Evolutionary conservation across 1,140 invertebrate genomes (phyloP), one percentile per base, ranked within the genome.

Genomic region (Arctopsyche grandis): DNA sequence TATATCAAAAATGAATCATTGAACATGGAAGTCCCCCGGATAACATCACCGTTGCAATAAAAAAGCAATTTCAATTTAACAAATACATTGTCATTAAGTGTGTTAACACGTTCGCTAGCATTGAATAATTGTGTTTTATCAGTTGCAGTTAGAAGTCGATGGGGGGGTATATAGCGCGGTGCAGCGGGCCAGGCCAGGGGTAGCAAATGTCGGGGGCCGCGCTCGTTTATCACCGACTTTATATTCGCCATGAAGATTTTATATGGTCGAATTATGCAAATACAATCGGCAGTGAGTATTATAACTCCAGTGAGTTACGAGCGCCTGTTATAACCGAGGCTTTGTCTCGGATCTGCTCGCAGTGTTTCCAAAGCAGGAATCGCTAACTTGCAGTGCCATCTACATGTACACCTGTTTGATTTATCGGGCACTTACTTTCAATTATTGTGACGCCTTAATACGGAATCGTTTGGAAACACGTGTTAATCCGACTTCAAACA

Each of bases 211-310:
- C 26, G 69, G 43, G 71, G 78, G 76, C 70, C 60, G 9, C 5
- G 56, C 46, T 56, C 81, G 81, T 82, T 82, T 82, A 82, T 82
- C 81, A 82, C 79, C 70, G 81, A 82, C 78, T 82, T 82, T 82
- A 82, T 82, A 82, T 82, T 82, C 81, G 81, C 78, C 63, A 82
- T 80, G 81, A 70, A 82, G 81, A 82, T 80, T 82, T 82, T 82
- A 82, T 82, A 82, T 82, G 81, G 81, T 80, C 79, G 81, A 82
- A 82, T 82, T 82, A 82, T 82, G 81, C 81, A 82, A 82, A 82
- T 82, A 82, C 81, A 82, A 82, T 82, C 81, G 81, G 81, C 79
- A 80, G 75, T 80, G 81, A 82, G 81, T 82, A 82, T 82, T 82
- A 82, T 82, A 82, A 82, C 81, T 79, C 58, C 16, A 16, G 78